Base-by-base conservation (phyloP, 1,140 invertebrate genomes). In the Amphibalanus amphitrite region DNA sequence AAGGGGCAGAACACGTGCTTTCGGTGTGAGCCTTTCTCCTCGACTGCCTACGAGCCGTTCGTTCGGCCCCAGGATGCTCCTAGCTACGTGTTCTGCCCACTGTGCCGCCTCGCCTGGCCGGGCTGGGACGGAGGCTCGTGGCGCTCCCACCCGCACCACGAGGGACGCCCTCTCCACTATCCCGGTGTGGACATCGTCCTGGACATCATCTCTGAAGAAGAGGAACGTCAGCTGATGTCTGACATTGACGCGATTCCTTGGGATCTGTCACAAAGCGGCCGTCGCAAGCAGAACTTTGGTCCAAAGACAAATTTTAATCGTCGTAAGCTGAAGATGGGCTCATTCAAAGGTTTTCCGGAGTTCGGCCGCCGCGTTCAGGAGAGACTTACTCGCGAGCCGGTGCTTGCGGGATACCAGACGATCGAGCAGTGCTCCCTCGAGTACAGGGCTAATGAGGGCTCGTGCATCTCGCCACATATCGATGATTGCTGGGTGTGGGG, bases 401-500 rank as follows among this genome's bases (percentile, higher is more conserved):
- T 90, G 10, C 78, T 97, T 30, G 78, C 83, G 72, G 82, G 87
- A 78, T 98, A 94, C 82, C 82, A 89, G 79, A 92, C 92, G 0
- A 92, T 98, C 67, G 97, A 99, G 81, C 90, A 98, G 76, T 99
- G 97, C 80, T 93, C 93, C 73, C 83, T 99, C 72, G 96, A 98
- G 78, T 99, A 99, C 82, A 85, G 89, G 72, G 86, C 89, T 10
- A 80, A 83, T 75, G 86, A 90, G 77, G 95, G 94, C 13, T 90
- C 95, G 13, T 91, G 90, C 0, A 99, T 99, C 77, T 96, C 98
- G 82, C 91, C 95, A 0, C 97, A 99, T 79, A 90, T 98, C 75
- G 97, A 99, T 82, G 95, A 99, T 78, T 94, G 91, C 79, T 99
- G 97, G 97, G 87, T 99, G 65, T 99, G 97, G 97, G 97, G 97